Evolutionary conservation across 1,140 invertebrate genomes (phyloP), one percentile per base, ranked within the genome.

Genomic region (Riptortus pedestris): DNA sequence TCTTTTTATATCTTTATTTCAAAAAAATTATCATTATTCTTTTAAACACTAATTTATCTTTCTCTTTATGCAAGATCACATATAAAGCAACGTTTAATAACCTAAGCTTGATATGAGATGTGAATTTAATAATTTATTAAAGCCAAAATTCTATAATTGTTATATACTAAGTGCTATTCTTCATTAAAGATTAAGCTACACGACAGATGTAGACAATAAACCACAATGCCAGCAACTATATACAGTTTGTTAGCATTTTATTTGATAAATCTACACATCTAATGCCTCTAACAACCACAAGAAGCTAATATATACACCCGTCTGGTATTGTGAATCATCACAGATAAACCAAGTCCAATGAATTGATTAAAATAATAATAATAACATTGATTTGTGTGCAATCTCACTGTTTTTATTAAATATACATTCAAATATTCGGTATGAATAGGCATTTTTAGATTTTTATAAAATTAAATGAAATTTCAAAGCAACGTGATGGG

Each of bases 61-160:
- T 47, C 45, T 47, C 45, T n/a, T 47, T 47, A 47, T n/a, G 45
- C 45, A 47, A 47, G 45, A 47, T 47, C 45, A 47, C 45, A 47
- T 47, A 47, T 47, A 47, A 47, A 47, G 45, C 45, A 47, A 47
- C 11, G 18, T 47, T 47, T n/a, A 47, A 47, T 47, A 47, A n/a
- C 22, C 45, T 47, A 47, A 47, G 45, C 45, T 47, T 47, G 45
- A 47, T 47, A 47, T 47, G 45, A 47, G 45, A 47, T 47, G 45
- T 47, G 45, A 47, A 47, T 47, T n/a, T 3, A 47, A 9, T 47
- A 47, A 47, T 47, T 47, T 47, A 47, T 47, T 22, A 47, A 47
- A 47, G 45, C 45, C 45, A 47, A 47, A 47, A 22, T 47, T 47
- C 45, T 47, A 47, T 47, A 47, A 47, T 47, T 47, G n/a, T 20